These are phyloP conservation scores for Siphlonurus alternatus DNA, from an alignment of 2,888 invertebrate species.

Conservation along the genomic window DNA sequence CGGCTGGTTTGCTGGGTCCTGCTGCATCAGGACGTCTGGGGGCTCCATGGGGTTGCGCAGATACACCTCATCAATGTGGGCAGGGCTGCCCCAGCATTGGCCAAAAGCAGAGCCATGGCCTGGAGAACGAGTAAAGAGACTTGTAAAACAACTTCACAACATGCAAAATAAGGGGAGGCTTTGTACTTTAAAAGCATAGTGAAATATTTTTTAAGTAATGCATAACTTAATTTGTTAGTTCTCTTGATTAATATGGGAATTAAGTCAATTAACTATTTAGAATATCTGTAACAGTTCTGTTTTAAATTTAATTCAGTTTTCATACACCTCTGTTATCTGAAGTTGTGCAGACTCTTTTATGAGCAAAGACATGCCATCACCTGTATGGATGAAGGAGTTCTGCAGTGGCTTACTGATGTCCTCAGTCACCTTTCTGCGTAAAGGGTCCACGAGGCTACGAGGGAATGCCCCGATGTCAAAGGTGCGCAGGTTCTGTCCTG, in stretches of 20 bases:
- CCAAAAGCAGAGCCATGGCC: conserved; percentile 56
- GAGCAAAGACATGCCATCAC: conserved; percentile 30
- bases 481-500: conserved; percentile 84
- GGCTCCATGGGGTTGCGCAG: conserved; percentile 58
- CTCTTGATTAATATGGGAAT: too few species aligned
- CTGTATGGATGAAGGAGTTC: conserved; percentile 69
- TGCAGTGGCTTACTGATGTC: conserved; percentile 65
- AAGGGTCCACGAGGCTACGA: conserved; percentile 52
- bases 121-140: too few species aligned
- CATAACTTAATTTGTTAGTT: neutral
- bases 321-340: too few species aligned
- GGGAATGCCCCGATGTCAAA: conserved; percentile 83
- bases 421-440: conserved; percentile 44
- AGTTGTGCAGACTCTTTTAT: too few species aligned
- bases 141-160: too few species aligned
- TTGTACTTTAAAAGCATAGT: neutral
- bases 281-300: too few species aligned
- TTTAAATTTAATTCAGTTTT: too few species aligned
- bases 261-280: too few species aligned
- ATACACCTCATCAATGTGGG: conserved; percentile 60
- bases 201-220: neutral
- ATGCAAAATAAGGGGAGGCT: neutral
- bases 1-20: conserved; percentile 21
- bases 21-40: conserved; percentile 38
- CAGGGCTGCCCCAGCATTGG: conserved; percentile 71